Conservation (phyloP, 1,140 invertebrate genomes). For the Colletes gigas region DNA sequence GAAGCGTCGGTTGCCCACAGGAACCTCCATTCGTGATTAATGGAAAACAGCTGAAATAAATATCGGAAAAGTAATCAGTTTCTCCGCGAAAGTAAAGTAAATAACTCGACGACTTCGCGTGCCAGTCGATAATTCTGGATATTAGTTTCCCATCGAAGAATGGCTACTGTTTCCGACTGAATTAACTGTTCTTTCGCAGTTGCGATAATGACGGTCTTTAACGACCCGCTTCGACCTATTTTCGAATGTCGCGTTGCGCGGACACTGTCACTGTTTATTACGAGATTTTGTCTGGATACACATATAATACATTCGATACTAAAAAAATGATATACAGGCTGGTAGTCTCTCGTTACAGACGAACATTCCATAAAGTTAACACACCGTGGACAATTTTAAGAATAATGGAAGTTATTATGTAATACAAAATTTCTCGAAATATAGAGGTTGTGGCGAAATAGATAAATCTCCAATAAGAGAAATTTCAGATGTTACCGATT, state of each 20-base stretch:
- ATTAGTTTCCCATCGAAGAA: slow-evolving; percentile 54
- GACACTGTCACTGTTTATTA: too few species aligned
- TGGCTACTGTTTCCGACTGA: slow-evolving; percentile 28
- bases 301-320: too few species aligned
- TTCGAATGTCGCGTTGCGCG: background rate
- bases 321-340: too few species aligned
- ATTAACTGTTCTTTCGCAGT: slow-evolving; percentile 5
- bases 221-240: slow-evolving; percentile 27
- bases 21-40: slow-evolving; percentile 51
- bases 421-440: too few species aligned
- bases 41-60: slow-evolving; percentile 57
- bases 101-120: slow-evolving; percentile 39
- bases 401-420: too few species aligned
- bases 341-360: too few species aligned
- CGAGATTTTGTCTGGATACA: background rate
- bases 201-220: slow-evolving; percentile 37
- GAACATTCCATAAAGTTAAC: too few species aligned
- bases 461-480: too few species aligned
- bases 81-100: slow-evolving; percentile 48
- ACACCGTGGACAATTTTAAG: too few species aligned
- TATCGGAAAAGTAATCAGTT: slow-evolving; percentile 64
- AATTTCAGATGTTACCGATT: too few species aligned
- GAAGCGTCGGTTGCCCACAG: background rate
- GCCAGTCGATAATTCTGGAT: slow-evolving; percentile 48
- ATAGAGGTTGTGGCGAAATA: too few species aligned